Conservation (phyloP, 2,888 invertebrate species). For the Drymonia ruficornis region DNA sequence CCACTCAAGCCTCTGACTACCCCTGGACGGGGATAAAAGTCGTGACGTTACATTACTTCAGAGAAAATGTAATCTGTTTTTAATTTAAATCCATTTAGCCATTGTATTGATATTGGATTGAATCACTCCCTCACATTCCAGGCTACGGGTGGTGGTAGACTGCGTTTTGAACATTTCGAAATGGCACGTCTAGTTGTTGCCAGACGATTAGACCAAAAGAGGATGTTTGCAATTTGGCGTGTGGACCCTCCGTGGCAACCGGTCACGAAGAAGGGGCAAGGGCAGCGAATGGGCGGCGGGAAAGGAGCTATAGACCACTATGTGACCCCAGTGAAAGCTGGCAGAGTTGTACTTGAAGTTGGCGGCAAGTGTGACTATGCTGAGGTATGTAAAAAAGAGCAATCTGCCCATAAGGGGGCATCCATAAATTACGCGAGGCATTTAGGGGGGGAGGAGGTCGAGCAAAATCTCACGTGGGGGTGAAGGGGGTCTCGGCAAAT, state of each 20-base stretch:
- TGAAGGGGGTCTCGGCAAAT: too few relatives aligned
- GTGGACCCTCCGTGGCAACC: slow-evolving; percentile 98
- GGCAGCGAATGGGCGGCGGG: slow-evolving; percentile 97
- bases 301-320: slow-evolving; percentile 98
- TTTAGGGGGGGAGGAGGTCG: too few relatives aligned
- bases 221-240: slow-evolving; percentile 98
- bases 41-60: too few relatives aligned
- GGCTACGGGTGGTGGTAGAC: slow-evolving; percentile 93
- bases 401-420: neutral
- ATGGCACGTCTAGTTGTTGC: slow-evolving; percentile 92
- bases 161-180: slow-evolving; percentile 93
- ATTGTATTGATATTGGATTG: too few relatives aligned
- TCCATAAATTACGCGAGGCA: too few relatives aligned
- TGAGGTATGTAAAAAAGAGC: slow-evolving; percentile 83
- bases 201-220: slow-evolving; percentile 90
- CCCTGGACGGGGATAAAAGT: too few relatives aligned
- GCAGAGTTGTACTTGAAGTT: slow-evolving; percentile 96
- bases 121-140: slow-evolving; percentile 56
- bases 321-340: slow-evolving; percentile 95
- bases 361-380: slow-evolving; percentile 95
- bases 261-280: slow-evolving; percentile 94
- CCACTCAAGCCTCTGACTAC: too few relatives aligned
- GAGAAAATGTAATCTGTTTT: too few relatives aligned
- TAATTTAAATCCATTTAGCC: too few relatives aligned
- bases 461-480: too few relatives aligned